phyloP scores from a whole-genome alignment of 2,113 vertebrate species.

The Oenanthe oenanthe region DNA sequence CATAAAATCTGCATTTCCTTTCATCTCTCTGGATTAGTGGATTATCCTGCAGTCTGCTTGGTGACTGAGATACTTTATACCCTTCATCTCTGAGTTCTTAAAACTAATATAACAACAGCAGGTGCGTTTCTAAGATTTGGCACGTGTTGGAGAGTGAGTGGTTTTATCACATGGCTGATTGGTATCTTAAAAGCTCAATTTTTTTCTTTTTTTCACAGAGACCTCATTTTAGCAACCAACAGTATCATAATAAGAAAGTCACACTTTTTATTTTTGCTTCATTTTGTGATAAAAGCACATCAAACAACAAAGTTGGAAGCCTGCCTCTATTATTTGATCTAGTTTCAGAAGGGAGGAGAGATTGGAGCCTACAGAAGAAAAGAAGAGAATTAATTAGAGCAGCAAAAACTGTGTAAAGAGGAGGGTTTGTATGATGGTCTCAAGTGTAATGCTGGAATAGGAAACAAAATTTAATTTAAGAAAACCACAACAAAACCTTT shows the following conservation, averaged over 20 bases:
- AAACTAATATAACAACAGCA: slow-evolving; percentile 44
- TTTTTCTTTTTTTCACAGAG: neutral
- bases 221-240: slow-evolving; percentile 11
- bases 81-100: slow-evolving; percentile 28
- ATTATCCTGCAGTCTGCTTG: slow-evolving; percentile 46
- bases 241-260: slow-evolving; percentile 22
- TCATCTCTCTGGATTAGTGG: slow-evolving; percentile 63
- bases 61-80: slow-evolving; percentile 33
- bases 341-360: slow-evolving; percentile 9
- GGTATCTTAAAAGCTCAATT: neutral
- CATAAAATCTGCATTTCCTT: slow-evolving; percentile 70
- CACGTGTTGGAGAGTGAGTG: neutral
- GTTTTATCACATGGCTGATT: neutral
- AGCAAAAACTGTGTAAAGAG: slow-evolving; percentile 14
- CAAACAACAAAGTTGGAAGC: slow-evolving; percentile 44
- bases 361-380: neutral
- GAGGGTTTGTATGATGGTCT: slow-evolving; percentile 1
- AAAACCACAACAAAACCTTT: neutral
- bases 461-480: slow-evolving; percentile 4
- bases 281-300: slow-evolving; percentile 54
- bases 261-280: slow-evolving; percentile 6
- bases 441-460: slow-evolving; percentile 14
- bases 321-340: slow-evolving; percentile 45
- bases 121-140: slow-evolving; percentile 52
- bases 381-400: slow-evolving; percentile 30